Conservation (phyloP, 92 coral and sea anemone species). For the Phenganax subtilis region DNA sequence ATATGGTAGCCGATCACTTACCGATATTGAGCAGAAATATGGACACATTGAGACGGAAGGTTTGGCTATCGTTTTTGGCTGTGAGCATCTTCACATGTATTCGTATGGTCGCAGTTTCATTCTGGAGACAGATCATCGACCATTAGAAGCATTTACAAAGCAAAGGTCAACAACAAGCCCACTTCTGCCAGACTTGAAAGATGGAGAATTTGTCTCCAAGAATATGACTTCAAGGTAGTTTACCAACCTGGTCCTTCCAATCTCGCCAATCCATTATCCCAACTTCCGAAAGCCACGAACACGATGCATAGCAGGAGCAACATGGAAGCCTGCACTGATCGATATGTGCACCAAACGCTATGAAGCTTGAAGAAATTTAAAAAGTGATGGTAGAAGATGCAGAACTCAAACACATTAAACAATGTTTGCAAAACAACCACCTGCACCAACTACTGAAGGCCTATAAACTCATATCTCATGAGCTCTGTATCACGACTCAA, state of each 20-base stretch:
- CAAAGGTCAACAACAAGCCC: slow-evolving; percentile 41
- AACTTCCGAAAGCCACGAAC: too few relatives aligned
- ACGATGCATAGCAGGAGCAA: not conserved
- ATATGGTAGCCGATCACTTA: slow-evolving; percentile 45
- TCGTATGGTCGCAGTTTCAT: slow-evolving; percentile 23
- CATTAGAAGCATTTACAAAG: slow-evolving; percentile 48
- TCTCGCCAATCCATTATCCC: too few relatives aligned
- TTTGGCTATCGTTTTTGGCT: slow-evolving; percentile 35
- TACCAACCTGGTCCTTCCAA: slow-evolving; percentile 14
- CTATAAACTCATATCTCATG: not conserved
- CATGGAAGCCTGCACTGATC: not conserved
- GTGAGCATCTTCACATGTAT: slow-evolving; percentile 43
- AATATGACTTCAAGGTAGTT: slow-evolving; percentile 42
- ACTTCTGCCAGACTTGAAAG: slow-evolving; percentile 48
- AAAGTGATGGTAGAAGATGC: too few relatives aligned
- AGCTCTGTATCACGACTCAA: not conserved
- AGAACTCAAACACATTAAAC: too few relatives aligned
- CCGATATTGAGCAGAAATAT: slow-evolving; percentile 42
- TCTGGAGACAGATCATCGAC: slow-evolving; percentile 52
- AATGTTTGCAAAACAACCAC: not conserved
- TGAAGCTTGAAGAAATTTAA: too few relatives aligned
- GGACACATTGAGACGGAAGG: slow-evolving; percentile 15
- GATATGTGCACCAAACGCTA: not conserved
- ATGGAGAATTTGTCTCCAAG: slow-evolving; percentile 53
- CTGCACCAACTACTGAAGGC: not conserved